A percentile compares a stretch with the other conserved stretches of the same genome.
Evolutionary conservation across 2,888 invertebrate genomes (phyloP).

Genomic region (Tiliacea citrago): DNA sequence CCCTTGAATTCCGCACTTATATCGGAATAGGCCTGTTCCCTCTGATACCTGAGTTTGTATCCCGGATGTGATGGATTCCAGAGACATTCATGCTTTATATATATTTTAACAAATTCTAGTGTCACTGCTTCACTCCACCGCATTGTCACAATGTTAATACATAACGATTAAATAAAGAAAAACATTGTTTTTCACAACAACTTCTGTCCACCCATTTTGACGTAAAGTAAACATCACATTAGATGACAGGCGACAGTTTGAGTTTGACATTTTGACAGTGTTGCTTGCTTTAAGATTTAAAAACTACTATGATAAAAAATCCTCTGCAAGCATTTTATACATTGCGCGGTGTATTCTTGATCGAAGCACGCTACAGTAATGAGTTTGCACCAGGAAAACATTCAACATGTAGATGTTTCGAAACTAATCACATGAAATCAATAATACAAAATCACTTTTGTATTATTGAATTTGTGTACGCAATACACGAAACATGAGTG

Average conservation of each 20-base stretch:
- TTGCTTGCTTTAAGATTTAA: neutral
- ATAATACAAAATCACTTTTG: neutral
- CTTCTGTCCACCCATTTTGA: constrained; percentile 14
- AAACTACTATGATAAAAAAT: neutral
- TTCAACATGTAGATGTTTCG: neutral
- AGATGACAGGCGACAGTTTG: neutral
- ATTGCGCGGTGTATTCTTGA: neutral
- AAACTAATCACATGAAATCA: neutral
- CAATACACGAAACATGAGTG: neutral
- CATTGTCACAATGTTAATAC: constrained; percentile 69
- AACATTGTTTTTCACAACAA: constrained; percentile 23
- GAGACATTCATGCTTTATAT: constrained; percentile 86
- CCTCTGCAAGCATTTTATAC: neutral
- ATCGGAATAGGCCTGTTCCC: constrained; percentile 81
- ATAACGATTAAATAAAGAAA: constrained; percentile 5
- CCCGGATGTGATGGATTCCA: constrained; percentile 85
- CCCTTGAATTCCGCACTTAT: constrained; percentile 79
- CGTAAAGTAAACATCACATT: constrained; percentile 15
- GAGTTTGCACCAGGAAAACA: neutral
- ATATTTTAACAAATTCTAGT: constrained; percentile 86
- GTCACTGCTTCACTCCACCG: constrained; percentile 88
- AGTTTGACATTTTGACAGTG: constrained; percentile 2
- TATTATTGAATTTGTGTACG: neutral
- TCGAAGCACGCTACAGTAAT: neutral
- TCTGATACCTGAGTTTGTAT: constrained; percentile 82